Percentiles rank a stretch among this genome's conserved stretches.
phyloP scores from a whole-genome alignment of 2,797 vertebrate genomes.

The Neosilurus mollespiculum region DNA sequence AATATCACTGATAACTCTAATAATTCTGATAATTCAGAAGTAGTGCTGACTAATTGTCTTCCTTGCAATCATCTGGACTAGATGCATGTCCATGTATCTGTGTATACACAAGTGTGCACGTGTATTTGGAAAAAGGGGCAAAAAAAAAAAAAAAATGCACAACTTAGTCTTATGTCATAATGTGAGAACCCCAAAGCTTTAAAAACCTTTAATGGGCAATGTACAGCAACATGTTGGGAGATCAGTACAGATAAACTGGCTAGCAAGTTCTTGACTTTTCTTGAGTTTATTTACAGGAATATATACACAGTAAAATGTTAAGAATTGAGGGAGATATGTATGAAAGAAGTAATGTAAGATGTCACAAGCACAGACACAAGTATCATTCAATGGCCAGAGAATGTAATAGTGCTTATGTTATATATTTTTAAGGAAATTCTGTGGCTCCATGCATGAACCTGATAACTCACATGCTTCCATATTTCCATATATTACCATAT shows the following conservation, averaged over 20 bases:
- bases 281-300: background rate
- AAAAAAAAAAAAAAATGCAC: too few relatives aligned
- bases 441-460: too few relatives aligned
- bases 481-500: too few relatives aligned
- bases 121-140: too few relatives aligned
- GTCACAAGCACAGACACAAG: background rate
- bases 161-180: too few relatives aligned
- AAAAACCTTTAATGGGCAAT: background rate
- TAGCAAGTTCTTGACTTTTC: background rate
- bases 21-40: too few relatives aligned
- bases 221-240: background rate
- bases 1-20: too few relatives aligned
- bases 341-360: background rate
- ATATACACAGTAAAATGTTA: background rate
- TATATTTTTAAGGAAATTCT: background rate
- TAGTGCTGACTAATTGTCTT: too few relatives aligned
- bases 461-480: too few relatives aligned
- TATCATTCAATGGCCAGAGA: background rate
- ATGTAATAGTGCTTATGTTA: background rate
- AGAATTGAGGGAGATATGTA: background rate
- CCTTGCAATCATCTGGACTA: too few relatives aligned
- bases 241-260: background rate
- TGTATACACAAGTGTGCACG: too few relatives aligned
- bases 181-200: background rate
- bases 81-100: too few relatives aligned